These are phyloP conservation scores for Muscicapa striata DNA, from an alignment of 2,797 vertebrate species.

Conservation along the genomic window DNA sequence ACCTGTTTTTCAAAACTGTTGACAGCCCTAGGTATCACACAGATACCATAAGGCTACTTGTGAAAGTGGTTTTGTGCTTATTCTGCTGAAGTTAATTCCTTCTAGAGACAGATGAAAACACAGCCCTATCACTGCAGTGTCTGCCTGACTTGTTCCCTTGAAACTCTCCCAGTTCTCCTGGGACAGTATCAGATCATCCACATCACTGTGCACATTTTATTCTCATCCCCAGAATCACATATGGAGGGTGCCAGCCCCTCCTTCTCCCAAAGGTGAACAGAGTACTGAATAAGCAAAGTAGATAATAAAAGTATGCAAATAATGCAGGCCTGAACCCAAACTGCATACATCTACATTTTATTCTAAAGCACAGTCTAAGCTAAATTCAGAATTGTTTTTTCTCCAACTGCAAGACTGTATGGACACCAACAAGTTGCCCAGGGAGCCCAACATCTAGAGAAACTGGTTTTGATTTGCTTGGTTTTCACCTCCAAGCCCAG, in stretches of 20 bases:
- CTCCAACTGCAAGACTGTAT: neutral
- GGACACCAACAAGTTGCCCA: neutral
- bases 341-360: neutral
- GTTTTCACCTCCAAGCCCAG: neutral
- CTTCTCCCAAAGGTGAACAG: neutral
- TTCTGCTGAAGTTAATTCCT: neutral
- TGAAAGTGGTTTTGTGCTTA: neutral
- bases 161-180: neutral
- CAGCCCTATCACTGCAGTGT: neutral
- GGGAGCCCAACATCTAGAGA: neutral
- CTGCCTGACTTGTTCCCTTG: neutral
- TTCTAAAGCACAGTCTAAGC: neutral
- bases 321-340: neutral
- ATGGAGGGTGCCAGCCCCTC: neutral
- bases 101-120: neutral
- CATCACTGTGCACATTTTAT: neutral
- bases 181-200: neutral
- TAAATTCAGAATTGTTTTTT: neutral
- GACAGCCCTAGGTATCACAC: neutral
- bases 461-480: neutral
- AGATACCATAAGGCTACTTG: neutral
- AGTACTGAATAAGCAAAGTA: neutral
- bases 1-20: neutral
- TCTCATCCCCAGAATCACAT: neutral
- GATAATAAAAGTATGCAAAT: neutral